Percentiles rank a stretch among this genome's conserved stretches.
phyloP scores from a whole-genome alignment of 2,797 vertebrate species.

The Adelosebastes latens region DNA sequence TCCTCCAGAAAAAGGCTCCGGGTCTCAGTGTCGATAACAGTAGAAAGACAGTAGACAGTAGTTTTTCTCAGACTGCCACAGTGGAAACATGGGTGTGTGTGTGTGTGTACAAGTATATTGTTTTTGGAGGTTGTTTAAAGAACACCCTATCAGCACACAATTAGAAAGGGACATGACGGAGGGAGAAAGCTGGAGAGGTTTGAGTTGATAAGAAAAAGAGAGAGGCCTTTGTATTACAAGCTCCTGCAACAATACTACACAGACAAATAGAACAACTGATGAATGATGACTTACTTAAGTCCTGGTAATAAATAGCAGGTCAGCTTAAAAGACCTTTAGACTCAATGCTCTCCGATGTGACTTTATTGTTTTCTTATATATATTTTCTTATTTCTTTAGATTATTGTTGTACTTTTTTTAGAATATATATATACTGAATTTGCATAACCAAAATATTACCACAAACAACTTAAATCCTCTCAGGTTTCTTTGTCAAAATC shows the following conservation, averaged over 20 bases:
- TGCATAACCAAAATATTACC: too few species aligned
- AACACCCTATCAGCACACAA: slow-evolving; percentile 60
- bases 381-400: background rate
- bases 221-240: slow-evolving; percentile 56
- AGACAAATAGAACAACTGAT: slow-evolving; percentile 37
- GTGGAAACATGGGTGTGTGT: slow-evolving; percentile 40
- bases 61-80: slow-evolving; percentile 39
- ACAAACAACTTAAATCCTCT: too few species aligned
- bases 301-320: slow-evolving; percentile 24
- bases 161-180: slow-evolving; percentile 51
- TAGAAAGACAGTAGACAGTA: slow-evolving; percentile 17
- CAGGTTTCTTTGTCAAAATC: too few species aligned
- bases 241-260: slow-evolving; percentile 34
- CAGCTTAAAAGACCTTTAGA: slow-evolving; percentile 41
- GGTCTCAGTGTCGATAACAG: slow-evolving; percentile 31
- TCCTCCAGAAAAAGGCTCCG: slow-evolving; percentile 13
- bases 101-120: slow-evolving; percentile 39
- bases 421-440: background rate
- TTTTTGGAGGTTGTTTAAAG: slow-evolving; percentile 71
- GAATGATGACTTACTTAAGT: slow-evolving; percentile 25
- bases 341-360: background rate
- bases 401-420: background rate
- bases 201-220: slow-evolving; percentile 57
- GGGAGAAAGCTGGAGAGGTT: background rate
- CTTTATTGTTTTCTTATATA: background rate